phyloP scores from a whole-genome alignment of 2,888 invertebrate genomes.

The Clusia tigrina region DNA sequence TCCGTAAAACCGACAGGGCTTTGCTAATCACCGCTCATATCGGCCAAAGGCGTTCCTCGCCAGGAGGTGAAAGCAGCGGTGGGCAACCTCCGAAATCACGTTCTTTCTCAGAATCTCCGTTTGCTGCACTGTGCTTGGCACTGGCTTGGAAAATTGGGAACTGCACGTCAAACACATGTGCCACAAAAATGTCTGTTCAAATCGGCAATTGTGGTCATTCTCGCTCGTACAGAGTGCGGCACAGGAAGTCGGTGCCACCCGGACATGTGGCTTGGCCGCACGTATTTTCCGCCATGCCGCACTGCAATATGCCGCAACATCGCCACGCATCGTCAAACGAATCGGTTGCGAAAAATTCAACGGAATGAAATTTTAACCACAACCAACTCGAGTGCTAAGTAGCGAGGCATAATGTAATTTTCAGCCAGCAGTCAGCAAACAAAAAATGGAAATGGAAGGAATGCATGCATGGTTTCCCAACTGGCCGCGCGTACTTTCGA shows the following conservation, averaged over 20 bases:
- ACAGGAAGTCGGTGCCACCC: not conserved
- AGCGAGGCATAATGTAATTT: conserved; percentile 8
- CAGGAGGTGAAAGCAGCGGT: not conserved
- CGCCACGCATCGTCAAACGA: conserved; percentile 39
- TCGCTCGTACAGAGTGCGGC: not conserved
- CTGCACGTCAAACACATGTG: not conserved
- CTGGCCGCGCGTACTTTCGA: not conserved
- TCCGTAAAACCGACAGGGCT: too few relatives aligned
- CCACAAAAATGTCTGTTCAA: too few relatives aligned
- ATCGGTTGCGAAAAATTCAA: conserved; percentile 46
- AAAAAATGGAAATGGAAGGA: not conserved
- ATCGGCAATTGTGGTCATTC: not conserved
- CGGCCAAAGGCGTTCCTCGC: not conserved
- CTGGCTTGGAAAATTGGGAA: not conserved
- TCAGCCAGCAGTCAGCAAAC: conserved; percentile 1
- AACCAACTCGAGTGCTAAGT: conserved; percentile 25
- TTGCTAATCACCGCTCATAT: too few relatives aligned
- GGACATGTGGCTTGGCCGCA: too few relatives aligned
- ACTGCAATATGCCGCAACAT: not conserved
- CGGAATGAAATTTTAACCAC: conserved; percentile 43
- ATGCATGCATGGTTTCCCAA: conserved; percentile 18
- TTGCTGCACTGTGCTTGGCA: not conserved
- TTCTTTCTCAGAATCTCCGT: not conserved
- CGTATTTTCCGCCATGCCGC: conserved; percentile 1
- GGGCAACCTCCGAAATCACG: not conserved